Evolutionary conservation across 2,888 invertebrate genomes (phyloP), one percentile per base, ranked within the genome.

Genomic region (Labia minor): DNA sequence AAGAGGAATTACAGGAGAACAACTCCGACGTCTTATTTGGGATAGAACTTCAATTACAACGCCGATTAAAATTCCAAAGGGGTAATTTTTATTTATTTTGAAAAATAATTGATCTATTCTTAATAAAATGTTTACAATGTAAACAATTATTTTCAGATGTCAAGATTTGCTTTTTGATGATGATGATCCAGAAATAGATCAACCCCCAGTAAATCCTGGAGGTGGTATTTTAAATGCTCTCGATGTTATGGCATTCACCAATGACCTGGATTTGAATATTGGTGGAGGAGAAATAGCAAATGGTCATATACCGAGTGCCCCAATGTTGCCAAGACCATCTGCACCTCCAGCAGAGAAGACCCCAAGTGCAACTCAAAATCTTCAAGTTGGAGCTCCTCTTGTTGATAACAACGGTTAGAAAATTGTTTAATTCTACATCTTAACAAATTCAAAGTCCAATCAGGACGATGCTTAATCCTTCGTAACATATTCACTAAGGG

Each of bases 21-120:
- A 92, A 76, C 81, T 94, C 78, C 81, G 92, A 3, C 83, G 89
- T 63, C 81, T 93, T 61, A 94, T 94, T 92, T 94, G 94, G 93
- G 93, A 92, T 14, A 82, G 92, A 21, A 90, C 90, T 33, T 92
- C 92, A 0, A 90, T 93, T 71, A 90, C 90, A 8, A 92, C 92
- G 1, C 93, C 93, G 0, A 86, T 90, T 14, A 89, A 90, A 78
- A 81, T 83, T 1, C 81, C 85, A 19, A 82, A 82, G 73, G 83
- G 26, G 26, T 26, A 6, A 26, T 3, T 26, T 8, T 26, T 26
- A 26, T 26, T 26, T 26, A 26, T 26, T 26, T 26, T 8, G 33
- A 11, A 33, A 33, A 8, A 33, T 33, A 33, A 6, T 8, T 33
- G 6, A 11, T 6, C 33, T 33, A 33, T 33, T 33, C 6, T 8